Evolutionary conservation across 2,888 invertebrate genomes (phyloP).

Genomic region (Lasius fuliginosus): DNA sequence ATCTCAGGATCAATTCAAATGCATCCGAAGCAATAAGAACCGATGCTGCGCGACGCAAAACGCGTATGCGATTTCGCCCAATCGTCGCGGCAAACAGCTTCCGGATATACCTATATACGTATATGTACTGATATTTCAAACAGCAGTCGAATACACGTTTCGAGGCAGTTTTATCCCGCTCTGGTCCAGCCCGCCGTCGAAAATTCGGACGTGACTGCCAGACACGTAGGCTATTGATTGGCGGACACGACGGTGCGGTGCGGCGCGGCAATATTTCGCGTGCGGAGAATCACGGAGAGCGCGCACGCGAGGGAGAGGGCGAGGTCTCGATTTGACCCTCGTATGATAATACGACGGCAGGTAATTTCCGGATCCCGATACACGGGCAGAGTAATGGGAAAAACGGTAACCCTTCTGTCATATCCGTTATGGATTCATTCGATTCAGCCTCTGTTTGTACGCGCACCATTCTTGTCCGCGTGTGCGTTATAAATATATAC

Average conservation of each 20-base stretch:
- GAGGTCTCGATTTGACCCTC: constrained; percentile 79
- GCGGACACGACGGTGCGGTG: constrained; percentile 60
- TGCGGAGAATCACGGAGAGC: constrained; percentile 24
- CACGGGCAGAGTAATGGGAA: constrained; percentile 77
- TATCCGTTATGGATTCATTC: constrained; percentile 79
- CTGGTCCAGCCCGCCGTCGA: constrained; percentile 51
- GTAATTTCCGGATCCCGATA: constrained; percentile 83
- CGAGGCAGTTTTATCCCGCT: constrained; percentile 65
- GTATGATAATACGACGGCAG: constrained; percentile 82
- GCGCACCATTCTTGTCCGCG: too few species aligned
- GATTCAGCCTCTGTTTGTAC: constrained; percentile 59
- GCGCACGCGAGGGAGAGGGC: constrained; percentile 34
- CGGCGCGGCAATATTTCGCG: constrained; percentile 63
- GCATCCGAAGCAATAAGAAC: neutral
- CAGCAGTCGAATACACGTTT: constrained; percentile 58
- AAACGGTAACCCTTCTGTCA: constrained; percentile 79
- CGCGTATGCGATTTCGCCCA: constrained; percentile 17
- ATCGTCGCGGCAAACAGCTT: constrained; percentile 8
- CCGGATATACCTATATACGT: constrained; percentile 31
- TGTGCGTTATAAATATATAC: neutral
- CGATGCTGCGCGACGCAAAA: neutral
- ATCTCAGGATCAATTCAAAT: neutral
- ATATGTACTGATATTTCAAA: constrained; percentile 66
- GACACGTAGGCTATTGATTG: constrained; percentile 77
- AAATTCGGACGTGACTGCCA: constrained; percentile 68